Evolutionary conservation across 2,888 invertebrate genomes (phyloP).

Genomic region (Penaeus monodon): DNA sequence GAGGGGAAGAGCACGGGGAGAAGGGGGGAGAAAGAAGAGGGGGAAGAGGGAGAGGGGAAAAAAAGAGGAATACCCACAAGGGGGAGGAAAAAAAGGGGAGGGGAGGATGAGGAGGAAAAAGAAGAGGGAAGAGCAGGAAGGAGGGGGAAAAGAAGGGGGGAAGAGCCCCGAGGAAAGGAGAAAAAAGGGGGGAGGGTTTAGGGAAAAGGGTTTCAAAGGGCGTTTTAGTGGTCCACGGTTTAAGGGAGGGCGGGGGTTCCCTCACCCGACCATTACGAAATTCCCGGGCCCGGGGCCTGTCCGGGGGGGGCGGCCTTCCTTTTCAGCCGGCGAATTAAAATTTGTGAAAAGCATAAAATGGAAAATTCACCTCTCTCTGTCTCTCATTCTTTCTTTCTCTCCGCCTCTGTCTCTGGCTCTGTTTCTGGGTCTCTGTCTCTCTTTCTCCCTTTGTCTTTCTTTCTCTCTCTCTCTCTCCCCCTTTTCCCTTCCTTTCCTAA

Average conservation of each 20-base stretch:
- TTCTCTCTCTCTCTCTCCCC: too few relatives aligned
- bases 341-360: conserved; percentile 53
- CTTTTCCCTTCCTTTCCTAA: too few relatives aligned
- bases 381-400: too few relatives aligned
- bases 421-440: background rate
- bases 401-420: too few relatives aligned
- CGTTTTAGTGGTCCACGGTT: too few relatives aligned
- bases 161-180: background rate
- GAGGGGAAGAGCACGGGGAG: too few relatives aligned
- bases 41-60: too few relatives aligned
- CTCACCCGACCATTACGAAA: conserved; percentile 45
- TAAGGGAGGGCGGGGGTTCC: too few relatives aligned
- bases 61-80: too few relatives aligned
- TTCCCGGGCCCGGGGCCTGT: background rate
- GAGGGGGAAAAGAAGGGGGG: background rate
- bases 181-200: background rate
- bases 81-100: too few relatives aligned
- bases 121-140: background rate
- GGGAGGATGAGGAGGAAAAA: too few relatives aligned
- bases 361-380: conserved; percentile 29
- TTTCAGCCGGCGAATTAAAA: conserved; percentile 49
- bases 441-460: background rate
- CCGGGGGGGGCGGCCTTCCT: conserved; percentile 10
- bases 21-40: too few relatives aligned
- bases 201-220: background rate